A percentile compares a stretch with the other conserved stretches of the same genome.
Conservation (phyloP, 1,140 invertebrate species). For the Papilio machaon region DNA sequence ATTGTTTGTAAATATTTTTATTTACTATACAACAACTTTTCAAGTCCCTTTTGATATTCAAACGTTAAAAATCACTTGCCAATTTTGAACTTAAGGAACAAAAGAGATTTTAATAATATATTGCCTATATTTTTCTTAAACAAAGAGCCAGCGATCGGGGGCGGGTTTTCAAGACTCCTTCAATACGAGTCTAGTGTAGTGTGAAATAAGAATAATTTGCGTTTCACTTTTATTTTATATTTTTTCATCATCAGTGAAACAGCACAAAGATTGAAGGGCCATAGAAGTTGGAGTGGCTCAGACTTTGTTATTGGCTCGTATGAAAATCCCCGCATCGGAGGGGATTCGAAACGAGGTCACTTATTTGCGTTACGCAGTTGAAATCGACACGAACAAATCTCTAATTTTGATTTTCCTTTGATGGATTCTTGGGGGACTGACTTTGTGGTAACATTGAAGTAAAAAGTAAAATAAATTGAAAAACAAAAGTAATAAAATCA, state of each 20-base stretch:
- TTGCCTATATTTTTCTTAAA: conserved; percentile 50
- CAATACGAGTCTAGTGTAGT: conserved; percentile 60
- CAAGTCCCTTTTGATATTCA: neutral
- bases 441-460: neutral
- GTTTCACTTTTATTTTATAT: conserved; percentile 53
- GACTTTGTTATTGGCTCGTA: conserved; percentile 77
- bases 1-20: neutral
- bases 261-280: conserved; percentile 70
- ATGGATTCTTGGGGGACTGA: conserved; percentile 22
- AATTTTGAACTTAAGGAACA: conserved; percentile 61
- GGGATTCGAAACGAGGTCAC: conserved; percentile 74
- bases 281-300: conserved; percentile 72
- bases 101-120: conserved; percentile 57
- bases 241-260: conserved; percentile 71
- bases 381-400: conserved; percentile 35
- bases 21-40: neutral
- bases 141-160: conserved; percentile 55
- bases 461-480: neutral
- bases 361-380: conserved; percentile 52
- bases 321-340: conserved; percentile 54
- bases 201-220: conserved; percentile 77
- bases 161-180: conserved; percentile 52
- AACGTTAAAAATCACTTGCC: conserved; percentile 45
- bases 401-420: conserved; percentile 40
- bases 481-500: neutral